Base-by-base conservation (phyloP, 2,888 invertebrate species). In the Noctuana brunneofusca region DNA sequence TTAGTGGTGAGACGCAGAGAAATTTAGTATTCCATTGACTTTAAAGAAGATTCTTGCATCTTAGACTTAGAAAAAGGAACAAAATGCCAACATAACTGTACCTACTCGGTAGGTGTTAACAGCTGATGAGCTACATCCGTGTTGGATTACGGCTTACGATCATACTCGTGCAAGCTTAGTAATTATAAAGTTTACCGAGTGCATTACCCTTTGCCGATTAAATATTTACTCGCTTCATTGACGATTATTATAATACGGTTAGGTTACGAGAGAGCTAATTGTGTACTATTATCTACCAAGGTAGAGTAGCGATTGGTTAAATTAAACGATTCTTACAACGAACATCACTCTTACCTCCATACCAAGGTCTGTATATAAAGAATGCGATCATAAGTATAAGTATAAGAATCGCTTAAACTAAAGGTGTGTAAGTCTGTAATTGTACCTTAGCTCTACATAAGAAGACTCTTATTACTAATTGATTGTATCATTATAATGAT, bases 211-310 rank as follows among this genome's bases (percentile, higher is more conserved):
- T 46, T 53, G 52, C 27, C 32, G 46, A 32, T 59, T 12, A 53
- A 27, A 20, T 32, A 59, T 52, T 59, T 59, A 59, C 43, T 30
- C 53, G 53, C 59, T 59, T 59, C 46, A 53, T 12, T 53, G 59
- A 24, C 1, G 43, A 46, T 46, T 46, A 59, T 46, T 22, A 53
- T 53, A 59, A 53, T 59, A 53, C 20, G 8, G 18, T 55, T 32
- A 12, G 18, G 20, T 57, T 57, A 27, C 46, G 22, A 38, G 22
- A 35, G 12, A n/a, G n/a, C 9, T 41, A 27, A 41, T 27, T 41
- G 24, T 16, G 16, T 16, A 50, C 11, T 50, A 50, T 50, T 50
- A 24, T 22, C 38, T 14, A 16, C 8, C 38, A 41, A 14, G 6
- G 14, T 49, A 24, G n/a, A 22, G 11, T 20, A 3, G 8, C 12